These are phyloP conservation scores for Torymus auratus DNA, from an alignment of 2,888 invertebrate species.

Conservation along the genomic window DNA sequence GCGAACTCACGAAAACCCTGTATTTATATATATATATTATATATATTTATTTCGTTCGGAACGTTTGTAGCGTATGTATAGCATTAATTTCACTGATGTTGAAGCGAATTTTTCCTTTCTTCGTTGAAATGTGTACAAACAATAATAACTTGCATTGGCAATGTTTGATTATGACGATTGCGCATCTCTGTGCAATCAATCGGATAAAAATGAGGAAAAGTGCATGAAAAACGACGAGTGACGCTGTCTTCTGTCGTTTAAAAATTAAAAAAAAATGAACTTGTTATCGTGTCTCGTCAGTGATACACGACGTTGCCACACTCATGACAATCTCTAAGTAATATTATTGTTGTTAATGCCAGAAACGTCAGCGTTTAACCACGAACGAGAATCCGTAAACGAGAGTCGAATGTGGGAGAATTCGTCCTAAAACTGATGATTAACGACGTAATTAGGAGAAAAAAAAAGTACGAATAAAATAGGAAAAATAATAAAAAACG, in stretches of 20 bases:
- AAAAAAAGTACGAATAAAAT: slow-evolving; percentile 11
- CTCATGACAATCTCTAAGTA: slow-evolving; percentile 73
- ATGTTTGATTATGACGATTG: no score
- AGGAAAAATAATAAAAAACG: neutral
- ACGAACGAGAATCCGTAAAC: slow-evolving; percentile 53
- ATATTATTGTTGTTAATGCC: slow-evolving; percentile 54
- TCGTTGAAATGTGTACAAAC: neutral
- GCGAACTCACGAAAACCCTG: no score
- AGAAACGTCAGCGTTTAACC: slow-evolving; percentile 60
- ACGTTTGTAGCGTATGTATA: no score
- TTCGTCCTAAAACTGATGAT: slow-evolving; percentile 36
- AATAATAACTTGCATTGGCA: neutral
- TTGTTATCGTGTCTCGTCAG: slow-evolving; percentile 56
- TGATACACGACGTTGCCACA: slow-evolving; percentile 61
- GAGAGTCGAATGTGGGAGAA: slow-evolving; percentile 67
- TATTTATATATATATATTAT: no score
- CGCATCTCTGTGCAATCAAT: no score
- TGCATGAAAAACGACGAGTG: no score
- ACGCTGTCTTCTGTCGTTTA: neutral
- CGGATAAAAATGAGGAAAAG: neutral
- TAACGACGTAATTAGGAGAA: neutral
- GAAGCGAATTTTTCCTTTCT: neutral
- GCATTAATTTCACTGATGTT: no score
- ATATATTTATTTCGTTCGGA: no score
- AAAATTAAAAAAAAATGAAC: neutral